A percentile compares a stretch with the other conserved stretches of the same genome.
These are phyloP conservation scores for Melipona beecheii DNA, from an alignment of 2,888 invertebrate genomes.

Conservation along the genomic window DNA sequence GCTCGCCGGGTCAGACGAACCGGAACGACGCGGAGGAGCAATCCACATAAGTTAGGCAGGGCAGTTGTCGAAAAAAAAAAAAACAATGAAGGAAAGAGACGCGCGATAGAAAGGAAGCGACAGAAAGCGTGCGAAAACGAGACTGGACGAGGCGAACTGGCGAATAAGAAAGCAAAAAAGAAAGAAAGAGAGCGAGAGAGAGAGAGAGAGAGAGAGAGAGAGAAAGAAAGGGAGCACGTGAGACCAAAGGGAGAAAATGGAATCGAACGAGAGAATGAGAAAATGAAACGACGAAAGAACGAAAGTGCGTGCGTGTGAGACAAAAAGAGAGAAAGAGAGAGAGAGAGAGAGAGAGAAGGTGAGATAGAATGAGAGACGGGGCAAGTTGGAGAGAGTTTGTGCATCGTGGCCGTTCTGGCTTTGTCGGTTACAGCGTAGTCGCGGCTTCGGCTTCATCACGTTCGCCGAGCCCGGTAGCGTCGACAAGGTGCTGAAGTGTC, in stretches of 20 bases:
- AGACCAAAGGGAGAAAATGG: neutral
- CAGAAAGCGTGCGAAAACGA: conserved; percentile 2
- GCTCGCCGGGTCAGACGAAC: neutral
- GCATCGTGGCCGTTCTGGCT: conserved; percentile 75
- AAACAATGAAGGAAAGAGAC: neutral
- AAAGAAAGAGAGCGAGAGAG: too few relatives aligned
- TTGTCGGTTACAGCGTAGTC: conserved; percentile 90
- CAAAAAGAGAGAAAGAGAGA: neutral
- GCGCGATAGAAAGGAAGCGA: neutral
- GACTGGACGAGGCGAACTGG: conserved; percentile 12
- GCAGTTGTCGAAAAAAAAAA: conserved; percentile 10
- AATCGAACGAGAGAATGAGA: neutral
- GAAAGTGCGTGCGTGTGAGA: neutral
- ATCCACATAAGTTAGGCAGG: conserved; percentile 20
- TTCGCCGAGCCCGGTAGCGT: conserved; percentile 96
- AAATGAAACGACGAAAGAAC: neutral
- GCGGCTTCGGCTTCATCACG: conserved; percentile 97
- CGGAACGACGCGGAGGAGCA: neutral
- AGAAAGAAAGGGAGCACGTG: conserved; percentile 3
- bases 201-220: conserved; percentile 11
- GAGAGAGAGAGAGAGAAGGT: neutral
- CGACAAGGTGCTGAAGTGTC: conserved; percentile 95
- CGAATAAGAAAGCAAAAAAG: neutral
- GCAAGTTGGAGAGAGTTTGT: conserved; percentile 64
- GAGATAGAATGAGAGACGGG: conserved; percentile 20